Conservation (phyloP, 2,888 invertebrate species). For the Rhagonycha lutea region DNA sequence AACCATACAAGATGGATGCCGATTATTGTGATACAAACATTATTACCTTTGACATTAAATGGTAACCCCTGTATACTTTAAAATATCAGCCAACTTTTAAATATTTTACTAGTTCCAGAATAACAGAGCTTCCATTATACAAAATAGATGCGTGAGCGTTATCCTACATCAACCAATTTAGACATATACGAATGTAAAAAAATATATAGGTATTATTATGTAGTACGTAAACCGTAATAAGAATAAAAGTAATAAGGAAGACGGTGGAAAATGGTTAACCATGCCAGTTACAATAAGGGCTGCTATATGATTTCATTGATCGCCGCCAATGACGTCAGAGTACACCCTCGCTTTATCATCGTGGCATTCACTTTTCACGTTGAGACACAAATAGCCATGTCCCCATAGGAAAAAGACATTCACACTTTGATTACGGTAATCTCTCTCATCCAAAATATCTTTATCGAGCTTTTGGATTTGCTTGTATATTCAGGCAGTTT, state of each 20-base stretch:
- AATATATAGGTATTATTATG: background rate
- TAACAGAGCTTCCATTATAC: background rate
- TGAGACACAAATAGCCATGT: conserved; percentile 15
- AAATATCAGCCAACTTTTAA: background rate
- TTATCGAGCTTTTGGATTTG: background rate
- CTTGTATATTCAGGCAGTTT: background rate
- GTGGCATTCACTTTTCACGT: conserved; percentile 15
- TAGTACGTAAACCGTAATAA: background rate
- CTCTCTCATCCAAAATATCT: conserved; percentile 1
- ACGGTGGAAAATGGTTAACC: conserved; percentile 11
- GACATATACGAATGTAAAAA: background rate
- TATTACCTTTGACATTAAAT: background rate
- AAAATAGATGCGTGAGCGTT: background rate
- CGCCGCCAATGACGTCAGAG: conserved; percentile 26
- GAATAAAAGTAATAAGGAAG: background rate
- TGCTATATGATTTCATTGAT: conserved; percentile 28
- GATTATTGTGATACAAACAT: background rate
- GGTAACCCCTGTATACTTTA: background rate
- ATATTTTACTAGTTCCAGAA: background rate
- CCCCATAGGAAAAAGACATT: conserved; percentile 4
- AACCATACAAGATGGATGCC: background rate
- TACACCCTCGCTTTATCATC: conserved; percentile 26
- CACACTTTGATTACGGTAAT: conserved; percentile 9
- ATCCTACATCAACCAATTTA: background rate
- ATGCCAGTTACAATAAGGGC: conserved; percentile 16